Conservation (phyloP, 2,797 vertebrate species). For the Lacerta agilis region DNA sequence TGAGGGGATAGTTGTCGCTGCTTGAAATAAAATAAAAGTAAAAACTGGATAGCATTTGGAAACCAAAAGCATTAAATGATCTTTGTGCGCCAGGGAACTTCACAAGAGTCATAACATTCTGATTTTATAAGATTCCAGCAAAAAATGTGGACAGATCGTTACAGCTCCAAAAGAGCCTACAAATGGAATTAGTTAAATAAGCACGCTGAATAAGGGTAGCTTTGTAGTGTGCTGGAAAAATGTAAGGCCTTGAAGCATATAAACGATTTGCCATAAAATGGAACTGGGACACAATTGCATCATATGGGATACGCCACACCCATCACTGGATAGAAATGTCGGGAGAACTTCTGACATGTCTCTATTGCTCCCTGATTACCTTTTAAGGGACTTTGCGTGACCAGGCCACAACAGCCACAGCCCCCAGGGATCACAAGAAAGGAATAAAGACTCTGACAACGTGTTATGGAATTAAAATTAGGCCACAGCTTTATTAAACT, state of each 20-base stretch:
- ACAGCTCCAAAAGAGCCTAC: not conserved
- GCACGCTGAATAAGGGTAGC: not conserved
- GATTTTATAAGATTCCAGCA: slow-evolving; percentile 14
- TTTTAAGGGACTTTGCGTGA: too few relatives aligned
- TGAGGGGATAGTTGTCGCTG: not conserved
- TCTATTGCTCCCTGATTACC: too few relatives aligned
- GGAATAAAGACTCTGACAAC: too few relatives aligned
- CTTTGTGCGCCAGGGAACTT: not conserved
- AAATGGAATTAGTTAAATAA: not conserved
- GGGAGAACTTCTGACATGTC: too few relatives aligned
- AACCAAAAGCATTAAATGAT: slow-evolving; percentile 17
- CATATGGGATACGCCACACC: not conserved
- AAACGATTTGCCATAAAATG: not conserved
- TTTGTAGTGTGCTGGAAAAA: slow-evolving; percentile 14
- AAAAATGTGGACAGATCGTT: not conserved
- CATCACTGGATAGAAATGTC: not conserved
- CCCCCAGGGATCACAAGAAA: too few relatives aligned
- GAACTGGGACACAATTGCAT: not conserved
- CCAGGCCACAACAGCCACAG: too few relatives aligned
- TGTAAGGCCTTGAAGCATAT: not conserved
- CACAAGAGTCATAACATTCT: not conserved
- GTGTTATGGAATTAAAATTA: too few relatives aligned
- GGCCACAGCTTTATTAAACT: too few relatives aligned
- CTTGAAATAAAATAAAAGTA: not conserved
- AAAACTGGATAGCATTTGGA: not conserved